Base-by-base conservation (phyloP, 1,140 invertebrate genomes). In the Papilio helenus region DNA sequence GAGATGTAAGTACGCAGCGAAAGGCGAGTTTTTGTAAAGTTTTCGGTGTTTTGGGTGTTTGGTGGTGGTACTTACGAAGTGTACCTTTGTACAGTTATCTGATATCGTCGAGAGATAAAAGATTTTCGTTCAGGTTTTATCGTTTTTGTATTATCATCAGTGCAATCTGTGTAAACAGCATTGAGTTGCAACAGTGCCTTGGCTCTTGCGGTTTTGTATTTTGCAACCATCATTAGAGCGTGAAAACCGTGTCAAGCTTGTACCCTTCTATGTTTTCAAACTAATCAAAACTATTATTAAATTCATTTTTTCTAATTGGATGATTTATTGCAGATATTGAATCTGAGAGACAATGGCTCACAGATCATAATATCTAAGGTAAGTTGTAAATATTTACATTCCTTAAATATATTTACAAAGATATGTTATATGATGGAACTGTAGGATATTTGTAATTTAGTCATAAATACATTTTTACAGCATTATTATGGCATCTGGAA, bases 401-500 rank as follows among this genome's bases (percentile, higher is more conserved):
- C 39, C 34, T 72, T 39, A 44, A 72, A n/a, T 20, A 44, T 42
- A 23, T 72, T 68, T 34, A 68, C 3, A 16, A 29, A 55, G 2
- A 58, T 58, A 16, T 76, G 46, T 34, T 55, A 20, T 76, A 76
- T 2, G 26, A 68, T 29, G 26, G 26, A 34, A 68, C 26, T 34
- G 61, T 12, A 29, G 23, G 20, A 74, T 26, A 46, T 26, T 44
- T 74, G 16, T 51, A 46, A 16, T 74, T 79, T 76, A 74, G 61
- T 84, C 76, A 76, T 79, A 79, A 74, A 68, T 81, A 55, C 65
- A 79, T 80, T 73, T 76, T 73, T 81, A 74, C 86, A 93, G 90
- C 86, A 80, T 88, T 90, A 94, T 88, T 90, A 95, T 95, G 94
- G 94, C 94, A 93, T 95, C 94, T 84, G 94, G 92, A 72, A 92